Percentiles rank a stretch among this genome's conserved stretches.
These are phyloP conservation scores for Limnephilus rhombicus DNA, from an alignment of 2,888 invertebrate genomes.

Conservation along the genomic window DNA sequence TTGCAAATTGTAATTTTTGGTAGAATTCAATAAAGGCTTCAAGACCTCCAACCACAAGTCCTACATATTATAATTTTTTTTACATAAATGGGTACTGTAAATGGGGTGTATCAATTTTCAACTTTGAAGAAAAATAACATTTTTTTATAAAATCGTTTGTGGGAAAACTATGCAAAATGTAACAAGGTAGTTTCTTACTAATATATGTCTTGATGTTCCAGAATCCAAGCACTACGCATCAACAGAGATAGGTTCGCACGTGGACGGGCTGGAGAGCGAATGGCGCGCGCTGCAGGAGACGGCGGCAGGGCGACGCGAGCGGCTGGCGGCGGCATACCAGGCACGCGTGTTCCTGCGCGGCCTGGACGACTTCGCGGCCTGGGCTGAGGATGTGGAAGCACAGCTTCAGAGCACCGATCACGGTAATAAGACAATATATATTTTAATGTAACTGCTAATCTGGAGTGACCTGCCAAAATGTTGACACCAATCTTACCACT, in stretches of 20 bases:
- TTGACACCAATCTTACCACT: too few relatives aligned
- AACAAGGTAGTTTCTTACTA: background rate
- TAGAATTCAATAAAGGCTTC: too few relatives aligned
- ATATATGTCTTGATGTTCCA: conserved; percentile 67
- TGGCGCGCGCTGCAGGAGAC: conserved; percentile 92
- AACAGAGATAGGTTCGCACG: conserved; percentile 88
- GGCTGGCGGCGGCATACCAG: conserved; percentile 94
- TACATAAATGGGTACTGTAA: background rate
- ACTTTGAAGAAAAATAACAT: too few relatives aligned
- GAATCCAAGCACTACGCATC: conserved; percentile 92
- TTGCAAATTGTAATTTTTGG: too few relatives aligned
- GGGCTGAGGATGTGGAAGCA: conserved; percentile 90
- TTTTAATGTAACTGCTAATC: too few relatives aligned
- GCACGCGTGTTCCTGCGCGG: conserved; percentile 92
- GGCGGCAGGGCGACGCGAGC: conserved; percentile 89
- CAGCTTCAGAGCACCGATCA: conserved; percentile 76
- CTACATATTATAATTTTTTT: background rate
- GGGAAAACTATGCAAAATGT: too few relatives aligned
- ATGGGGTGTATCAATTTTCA: background rate
- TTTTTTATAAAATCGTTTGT: too few relatives aligned
- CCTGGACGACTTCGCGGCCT: conserved; percentile 94
- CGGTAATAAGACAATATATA: conserved; percentile 67
- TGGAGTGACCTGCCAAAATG: too few relatives aligned
- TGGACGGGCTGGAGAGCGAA: conserved; percentile 90
- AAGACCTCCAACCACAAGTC: too few relatives aligned